Base-by-base conservation (phyloP, 2,113 vertebrate genomes). In the Nothocercus nigrocapillus region DNA sequence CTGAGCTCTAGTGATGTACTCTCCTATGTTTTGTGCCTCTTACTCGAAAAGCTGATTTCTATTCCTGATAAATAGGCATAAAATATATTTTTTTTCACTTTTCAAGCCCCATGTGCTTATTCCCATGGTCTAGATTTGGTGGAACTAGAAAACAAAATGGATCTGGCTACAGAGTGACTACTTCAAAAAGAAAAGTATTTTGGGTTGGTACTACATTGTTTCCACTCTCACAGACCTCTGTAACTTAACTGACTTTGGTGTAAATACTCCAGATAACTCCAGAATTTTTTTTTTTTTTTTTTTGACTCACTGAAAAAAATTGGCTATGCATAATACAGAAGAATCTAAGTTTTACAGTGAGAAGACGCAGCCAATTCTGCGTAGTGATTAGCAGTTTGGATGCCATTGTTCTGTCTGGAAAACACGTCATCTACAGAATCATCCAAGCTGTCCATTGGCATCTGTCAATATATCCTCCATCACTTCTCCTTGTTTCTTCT, bases 381-480 rank as follows among this genome's bases (percentile, higher is more conserved):
- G 58, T 85, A 95, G 93, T 93, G 96, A 95, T 96, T 96, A 97
- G 90, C 92, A 85, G 89, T 92, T 97, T 95, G 94, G 93, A 97
- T 96, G 92, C 94, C 94, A 94, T 95, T 97, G 88, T 96, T 96
- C 94, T 95, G 95, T 92, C 95, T 95, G 94, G 94, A 97, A 97
- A 96, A 96, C 95, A 97, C 95, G 94, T 96, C 94, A 95, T 63
- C 92, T 42, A 4, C 83, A 93, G 92, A 97, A 90, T 92, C 93
- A 94, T 95, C 96, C 92, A 96, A 95, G 94, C 94, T 97, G 96
- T 97, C 96, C 91, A 75, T 85, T 96, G 87, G 85, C 90, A 93
- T 95, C 94, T 94, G 94, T 95, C 95, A 94, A 75, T 78, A 87
- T 79, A 94, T 87, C 81, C 85, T 88, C 70, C 90, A 85, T 66